Evolutionary conservation across 1,140 invertebrate genomes (phyloP).

Genomic region (Drosophila pandora): DNA sequence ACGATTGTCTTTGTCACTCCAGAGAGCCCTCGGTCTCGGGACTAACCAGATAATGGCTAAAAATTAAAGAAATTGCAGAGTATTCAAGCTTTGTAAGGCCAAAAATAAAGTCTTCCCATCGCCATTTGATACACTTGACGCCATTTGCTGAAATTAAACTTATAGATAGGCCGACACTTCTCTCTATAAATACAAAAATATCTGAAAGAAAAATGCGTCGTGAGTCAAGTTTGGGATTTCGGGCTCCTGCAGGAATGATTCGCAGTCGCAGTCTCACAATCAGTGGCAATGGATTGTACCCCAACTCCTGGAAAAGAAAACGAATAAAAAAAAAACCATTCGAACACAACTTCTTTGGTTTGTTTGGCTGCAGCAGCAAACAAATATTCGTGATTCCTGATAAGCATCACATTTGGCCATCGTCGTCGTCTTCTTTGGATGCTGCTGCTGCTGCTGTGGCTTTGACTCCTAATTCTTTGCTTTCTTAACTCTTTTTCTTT

Average conservation of each 20-base stretch:
- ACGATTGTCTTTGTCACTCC: slow-evolving; percentile 11
- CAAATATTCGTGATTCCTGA: slow-evolving; percentile 83
- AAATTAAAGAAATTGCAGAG: slow-evolving; percentile 2
- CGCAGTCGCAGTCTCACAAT: slow-evolving; percentile 18
- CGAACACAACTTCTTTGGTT: slow-evolving; percentile 76
- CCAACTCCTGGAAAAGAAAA: slow-evolving; percentile 16
- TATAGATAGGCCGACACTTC: slow-evolving; percentile 43
- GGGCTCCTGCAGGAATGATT: slow-evolving; percentile 51
- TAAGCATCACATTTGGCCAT: slow-evolving; percentile 72
- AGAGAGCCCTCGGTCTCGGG: neutral
- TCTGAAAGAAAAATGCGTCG: slow-evolving; percentile 70
- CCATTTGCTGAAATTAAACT: slow-evolving; percentile 62
- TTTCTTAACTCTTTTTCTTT: slow-evolving; percentile 1
- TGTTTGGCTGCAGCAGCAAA: slow-evolving; percentile 63
- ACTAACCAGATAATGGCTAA: neutral
- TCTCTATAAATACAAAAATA: slow-evolving; percentile 4
- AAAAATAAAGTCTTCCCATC: neutral
- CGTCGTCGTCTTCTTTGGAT: slow-evolving; percentile 41
- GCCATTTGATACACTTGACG: slow-evolving; percentile 78
- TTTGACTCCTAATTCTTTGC: slow-evolving; percentile 35
- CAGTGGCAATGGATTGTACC: slow-evolving; percentile 9
- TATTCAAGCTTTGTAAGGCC: neutral
- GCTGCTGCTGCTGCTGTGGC: slow-evolving; percentile 33
- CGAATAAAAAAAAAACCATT: slow-evolving; percentile 47
- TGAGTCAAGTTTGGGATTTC: slow-evolving; percentile 78